These are phyloP conservation scores for Sabatieria punctata DNA, from an alignment of 2,888 invertebrate species.

Conservation along the genomic window DNA sequence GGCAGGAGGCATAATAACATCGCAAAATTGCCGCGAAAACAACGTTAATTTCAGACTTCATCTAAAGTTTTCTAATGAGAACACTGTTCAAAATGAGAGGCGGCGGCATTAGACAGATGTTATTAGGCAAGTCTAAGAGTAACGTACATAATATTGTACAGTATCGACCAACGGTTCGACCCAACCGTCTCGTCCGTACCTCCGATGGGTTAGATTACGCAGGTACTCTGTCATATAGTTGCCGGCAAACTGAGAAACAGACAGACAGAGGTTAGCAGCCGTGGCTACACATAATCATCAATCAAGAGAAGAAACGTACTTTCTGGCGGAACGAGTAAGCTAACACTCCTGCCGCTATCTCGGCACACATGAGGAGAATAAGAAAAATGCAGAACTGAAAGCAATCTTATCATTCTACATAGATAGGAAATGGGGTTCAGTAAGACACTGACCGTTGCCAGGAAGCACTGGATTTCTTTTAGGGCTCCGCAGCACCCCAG, in stretches of 20 bases:
- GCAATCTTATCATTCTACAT: too few species aligned
- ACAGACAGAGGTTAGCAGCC: too few species aligned
- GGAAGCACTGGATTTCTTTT: conserved; percentile 19
- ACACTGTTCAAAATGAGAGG: too few species aligned
- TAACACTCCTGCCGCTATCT: conserved; percentile 17
- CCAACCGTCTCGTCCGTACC: conserved; percentile 29
- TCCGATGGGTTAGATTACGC: conserved; percentile 20
- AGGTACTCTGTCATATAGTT: conserved; percentile 20
- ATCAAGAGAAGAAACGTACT: conserved; percentile 12
- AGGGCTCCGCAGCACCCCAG: conserved; percentile 24
- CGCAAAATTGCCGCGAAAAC: background rate
- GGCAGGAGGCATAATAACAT: too few species aligned
- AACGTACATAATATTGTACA: conserved; percentile 29
- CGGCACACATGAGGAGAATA: conserved; percentile 16
- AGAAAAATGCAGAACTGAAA: conserved; percentile 19
- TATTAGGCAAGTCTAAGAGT: too few species aligned
- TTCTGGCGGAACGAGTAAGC: conserved; percentile 18
- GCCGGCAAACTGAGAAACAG: conserved; percentile 16
- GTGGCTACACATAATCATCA: too few species aligned
- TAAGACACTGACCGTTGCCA: conserved; percentile 17
- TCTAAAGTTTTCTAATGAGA: too few species aligned
- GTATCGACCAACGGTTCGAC: conserved; percentile 27
- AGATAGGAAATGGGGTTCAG: background rate
- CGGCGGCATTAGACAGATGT: too few species aligned
- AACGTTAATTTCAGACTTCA: too few species aligned